Base-by-base conservation (phyloP, 1,140 invertebrate species). In the Lineus longissimus region DNA sequence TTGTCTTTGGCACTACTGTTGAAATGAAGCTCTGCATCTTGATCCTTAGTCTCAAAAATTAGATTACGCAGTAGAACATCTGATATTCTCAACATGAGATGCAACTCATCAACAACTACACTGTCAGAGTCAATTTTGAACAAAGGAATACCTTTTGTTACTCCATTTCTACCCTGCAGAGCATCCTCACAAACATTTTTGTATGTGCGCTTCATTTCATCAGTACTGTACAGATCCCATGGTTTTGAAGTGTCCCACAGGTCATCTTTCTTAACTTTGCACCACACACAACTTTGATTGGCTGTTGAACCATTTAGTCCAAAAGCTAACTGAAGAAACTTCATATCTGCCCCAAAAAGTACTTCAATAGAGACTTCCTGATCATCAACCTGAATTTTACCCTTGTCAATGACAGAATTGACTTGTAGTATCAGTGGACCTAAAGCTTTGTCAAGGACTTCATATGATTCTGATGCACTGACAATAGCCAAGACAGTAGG, bases 31-130 rank as follows among this genome's bases (percentile, higher is more conserved):
- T 51, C 47, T 7, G 4, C 47, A 27, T 51, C 47, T 7, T 9
- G 19, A 51, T 51, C 47, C n/a, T 51, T 51, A 4, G n/a, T n/a
- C n/a, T 51, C 6, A 27, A 51, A 51, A 27, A 51, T 51, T n/a
- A 51, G n/a, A n/a, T 51, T 51, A 23, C 47, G n/a, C 6, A 51
- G 6, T 6, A 51, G 47, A 51, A 51, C 47, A 51, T 51, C 47
- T 7, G 6, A 19, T 23, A 51, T 27, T n/a, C 47, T 4, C 9
- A 7, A 27, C n/a, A 51, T 19, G 4, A 51, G n/a, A n/a, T 51
- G 47, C 6, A 51, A n/a, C n/a, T 51, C 47, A 51, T 51, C 47
- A 4, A 51, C 6, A 9, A 51, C 47, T 51, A 51, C 19, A 51
- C n/a, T 51, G 4, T 51, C 25, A 6, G 25, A 23, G n/a, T 51